A percentile compares a stretch with the other conserved stretches of the same genome.
Evolutionary conservation across 2,797 vertebrate genomes (phyloP).

Genomic region (Manis pentadactyla): DNA sequence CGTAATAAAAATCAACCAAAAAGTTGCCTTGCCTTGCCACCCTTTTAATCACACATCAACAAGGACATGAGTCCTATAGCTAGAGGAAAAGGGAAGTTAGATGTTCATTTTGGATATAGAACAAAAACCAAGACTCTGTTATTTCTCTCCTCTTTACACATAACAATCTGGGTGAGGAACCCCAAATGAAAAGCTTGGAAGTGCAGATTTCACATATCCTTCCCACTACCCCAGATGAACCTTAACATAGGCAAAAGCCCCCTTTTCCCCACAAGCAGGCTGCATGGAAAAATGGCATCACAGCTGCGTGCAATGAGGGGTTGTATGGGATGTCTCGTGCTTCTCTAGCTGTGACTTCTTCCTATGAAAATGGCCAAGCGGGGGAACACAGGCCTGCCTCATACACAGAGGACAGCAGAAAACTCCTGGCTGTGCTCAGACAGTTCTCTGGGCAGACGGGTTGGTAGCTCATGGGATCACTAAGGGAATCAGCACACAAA

Average conservation of each 20-base stretch:
- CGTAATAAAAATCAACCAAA: conserved; percentile 46
- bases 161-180: conserved; percentile 36
- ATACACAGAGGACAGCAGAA: neutral
- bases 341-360: conserved; percentile 61
- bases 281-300: conserved; percentile 17
- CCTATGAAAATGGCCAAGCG: conserved; percentile 34
- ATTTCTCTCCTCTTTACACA: conserved; percentile 39
- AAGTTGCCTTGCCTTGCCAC: conserved; percentile 8
- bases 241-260: neutral
- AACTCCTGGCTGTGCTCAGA: neutral
- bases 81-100: conserved; percentile 11
- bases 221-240: neutral
- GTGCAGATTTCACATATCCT: conserved; percentile 17
- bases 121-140: conserved; percentile 31
- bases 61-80: neutral
- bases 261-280: neutral
- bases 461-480: neutral
- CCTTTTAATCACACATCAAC: conserved; percentile 32
- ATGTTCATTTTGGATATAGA: neutral
- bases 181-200: conserved; percentile 8
- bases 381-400: neutral
- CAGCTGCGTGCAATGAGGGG: neutral
- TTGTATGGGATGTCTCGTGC: neutral
- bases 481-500: neutral
- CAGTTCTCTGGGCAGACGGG: neutral